Conservation (phyloP, 2,113 vertebrate genomes). For the Tringa solitaria region DNA sequence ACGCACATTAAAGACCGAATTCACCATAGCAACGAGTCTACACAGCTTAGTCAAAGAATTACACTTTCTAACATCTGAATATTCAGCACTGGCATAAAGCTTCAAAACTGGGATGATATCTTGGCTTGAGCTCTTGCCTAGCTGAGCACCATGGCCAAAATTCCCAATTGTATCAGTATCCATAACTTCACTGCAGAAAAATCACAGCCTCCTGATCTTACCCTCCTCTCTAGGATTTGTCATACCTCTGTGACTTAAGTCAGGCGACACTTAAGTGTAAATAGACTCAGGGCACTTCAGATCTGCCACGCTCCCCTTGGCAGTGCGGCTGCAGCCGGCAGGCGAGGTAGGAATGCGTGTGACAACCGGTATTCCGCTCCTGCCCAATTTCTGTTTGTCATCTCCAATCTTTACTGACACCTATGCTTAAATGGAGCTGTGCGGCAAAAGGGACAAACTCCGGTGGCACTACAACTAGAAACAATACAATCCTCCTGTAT, state of each 20-base stretch:
- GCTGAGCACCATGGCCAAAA: not conserved
- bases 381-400: not conserved
- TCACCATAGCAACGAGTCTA: not conserved
- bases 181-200: not conserved
- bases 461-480: not conserved
- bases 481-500: not conserved
- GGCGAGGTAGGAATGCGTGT: fast-evolving
- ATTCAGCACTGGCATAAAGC: not conserved
- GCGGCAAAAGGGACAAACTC: not conserved
- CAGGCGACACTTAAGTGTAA: not conserved
- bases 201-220: not conserved
- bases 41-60: not conserved
- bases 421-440: not conserved
- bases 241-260: not conserved
- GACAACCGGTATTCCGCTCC: not conserved
- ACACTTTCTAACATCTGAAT: not conserved
- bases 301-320: not conserved
- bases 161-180: not conserved
- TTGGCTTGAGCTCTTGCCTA: not conserved
- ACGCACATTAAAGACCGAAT: not conserved
- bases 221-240: not conserved
- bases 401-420: not conserved
- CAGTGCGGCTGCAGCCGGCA: not conserved
- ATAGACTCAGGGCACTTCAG: not conserved
- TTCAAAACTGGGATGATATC: not conserved